phyloP scores from a whole-genome alignment of 2,113 vertebrate species.

The Hystrix brachyura region DNA sequence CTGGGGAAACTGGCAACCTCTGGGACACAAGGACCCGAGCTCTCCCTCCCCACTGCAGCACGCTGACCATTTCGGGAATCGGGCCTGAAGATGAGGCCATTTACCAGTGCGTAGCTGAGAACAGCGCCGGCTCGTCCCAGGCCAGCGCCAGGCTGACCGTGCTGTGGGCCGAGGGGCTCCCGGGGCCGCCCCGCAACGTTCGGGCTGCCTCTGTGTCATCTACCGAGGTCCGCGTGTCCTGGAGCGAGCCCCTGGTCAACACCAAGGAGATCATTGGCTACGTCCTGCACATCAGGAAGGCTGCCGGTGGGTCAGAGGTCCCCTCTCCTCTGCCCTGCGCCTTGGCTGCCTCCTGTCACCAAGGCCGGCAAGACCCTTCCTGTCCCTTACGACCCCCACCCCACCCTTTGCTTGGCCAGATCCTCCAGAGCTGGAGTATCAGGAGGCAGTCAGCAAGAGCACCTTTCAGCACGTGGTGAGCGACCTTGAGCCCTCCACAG shows the following conservation, averaged over 20 bases:
- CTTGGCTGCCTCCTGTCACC: not conserved
- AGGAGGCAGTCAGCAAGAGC: conserved; percentile 98
- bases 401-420: conserved; percentile 86
- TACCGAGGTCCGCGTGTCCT: conserved; percentile 96
- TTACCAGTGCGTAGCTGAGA: conserved; percentile 98
- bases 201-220: conserved; percentile 93
- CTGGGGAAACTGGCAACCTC: not conserved
- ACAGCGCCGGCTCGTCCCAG: conserved; percentile 97
- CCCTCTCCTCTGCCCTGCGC: not conserved
- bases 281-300: conserved; percentile 96
- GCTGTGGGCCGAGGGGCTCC: conserved; percentile 96
- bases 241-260: conserved; percentile 94
- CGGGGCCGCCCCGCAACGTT: conserved; percentile 92
- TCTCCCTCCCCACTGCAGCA: conserved; percentile 86
- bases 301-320: conserved; percentile 88
- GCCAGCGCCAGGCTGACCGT: conserved; percentile 97
- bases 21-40: not conserved
- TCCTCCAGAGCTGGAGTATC: conserved; percentile 96
- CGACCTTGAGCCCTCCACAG: conserved; percentile 97
- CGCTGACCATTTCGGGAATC: conserved; percentile 95
- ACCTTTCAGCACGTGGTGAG: conserved; percentile 96
- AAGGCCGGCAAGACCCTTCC: not conserved
- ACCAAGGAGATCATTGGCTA: conserved; percentile 98
- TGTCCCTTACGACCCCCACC: not conserved
- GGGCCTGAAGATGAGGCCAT: conserved; percentile 97